phyloP scores from a whole-genome alignment of 1,140 invertebrate genomes.

The Dendroctonus ponderosae region DNA sequence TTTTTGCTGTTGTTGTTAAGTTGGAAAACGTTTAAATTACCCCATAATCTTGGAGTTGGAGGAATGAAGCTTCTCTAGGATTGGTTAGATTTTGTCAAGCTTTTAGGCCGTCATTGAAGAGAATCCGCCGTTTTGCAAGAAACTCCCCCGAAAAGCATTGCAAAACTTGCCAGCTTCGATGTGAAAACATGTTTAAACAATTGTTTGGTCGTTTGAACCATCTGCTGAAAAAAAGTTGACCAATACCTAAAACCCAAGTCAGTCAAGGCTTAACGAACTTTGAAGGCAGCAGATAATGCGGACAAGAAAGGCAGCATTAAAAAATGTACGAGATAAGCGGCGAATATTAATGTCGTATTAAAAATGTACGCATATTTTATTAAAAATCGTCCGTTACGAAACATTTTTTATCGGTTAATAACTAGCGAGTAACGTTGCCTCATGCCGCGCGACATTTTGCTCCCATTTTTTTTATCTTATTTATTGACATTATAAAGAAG shows the following conservation, averaged over 20 bases:
- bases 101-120: no score
- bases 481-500: conserved; percentile 32
- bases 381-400: conserved; percentile 25
- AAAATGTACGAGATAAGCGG: conserved; percentile 13
- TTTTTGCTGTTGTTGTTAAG: no score
- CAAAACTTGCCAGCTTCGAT: no score
- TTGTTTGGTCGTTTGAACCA: no score
- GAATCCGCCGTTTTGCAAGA: no score
- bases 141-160: no score
- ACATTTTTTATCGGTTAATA: conserved; percentile 29
- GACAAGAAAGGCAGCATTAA: conserved; percentile 18
- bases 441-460: conserved; percentile 32
- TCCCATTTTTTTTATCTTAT: conserved; percentile 32
- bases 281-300: conserved; percentile 13
- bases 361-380: conserved; percentile 26
- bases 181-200: no score
- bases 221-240: no score
- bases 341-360: conserved; percentile 19
- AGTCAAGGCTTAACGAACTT: conserved; percentile 10
- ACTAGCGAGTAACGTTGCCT: conserved; percentile 23
- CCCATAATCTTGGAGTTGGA: no score
- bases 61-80: no score
- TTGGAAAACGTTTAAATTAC: no score
- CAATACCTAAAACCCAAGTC: neutral
- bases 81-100: no score